These are phyloP conservation scores for Phortica okadai DNA, from an alignment of 2,888 invertebrate genomes.

Conservation along the genomic window DNA sequence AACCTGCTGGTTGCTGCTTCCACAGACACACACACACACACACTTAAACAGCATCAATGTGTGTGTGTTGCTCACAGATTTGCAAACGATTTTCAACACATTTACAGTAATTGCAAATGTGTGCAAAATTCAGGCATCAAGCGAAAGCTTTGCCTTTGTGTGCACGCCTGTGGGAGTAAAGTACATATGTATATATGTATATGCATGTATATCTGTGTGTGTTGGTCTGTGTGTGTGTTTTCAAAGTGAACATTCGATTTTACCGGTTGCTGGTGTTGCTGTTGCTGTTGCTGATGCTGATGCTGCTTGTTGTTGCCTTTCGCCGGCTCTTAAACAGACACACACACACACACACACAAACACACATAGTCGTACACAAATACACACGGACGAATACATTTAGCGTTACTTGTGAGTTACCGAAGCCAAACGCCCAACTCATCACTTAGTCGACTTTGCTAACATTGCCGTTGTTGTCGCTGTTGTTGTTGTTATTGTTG, in stretches of 20 bases:
- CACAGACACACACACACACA: slow-evolving; percentile 39
- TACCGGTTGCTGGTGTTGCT: slow-evolving; percentile 71
- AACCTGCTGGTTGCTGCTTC: not conserved
- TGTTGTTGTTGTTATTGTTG: slow-evolving; percentile 41
- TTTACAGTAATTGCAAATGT: slow-evolving; percentile 71
- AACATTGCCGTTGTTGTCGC: not conserved
- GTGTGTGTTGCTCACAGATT: slow-evolving; percentile 63
- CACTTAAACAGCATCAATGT: slow-evolving; percentile 27
- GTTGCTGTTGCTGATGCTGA: slow-evolving; percentile 61
- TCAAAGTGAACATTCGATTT: slow-evolving; percentile 70
- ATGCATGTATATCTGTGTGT: slow-evolving; percentile 8
- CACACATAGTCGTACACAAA: too few species aligned
- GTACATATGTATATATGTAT: slow-evolving; percentile 23
- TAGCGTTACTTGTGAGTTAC: not conserved
- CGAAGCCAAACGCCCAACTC: not conserved
- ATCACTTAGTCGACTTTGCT: not conserved
- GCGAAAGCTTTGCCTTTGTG: slow-evolving; percentile 17
- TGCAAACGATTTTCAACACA: slow-evolving; percentile 73
- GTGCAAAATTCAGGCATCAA: slow-evolving; percentile 66
- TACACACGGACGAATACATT: not conserved
- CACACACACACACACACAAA: not conserved
- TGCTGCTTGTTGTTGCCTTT: not conserved
- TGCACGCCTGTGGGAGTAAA: slow-evolving; percentile 47
- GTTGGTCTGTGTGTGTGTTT: slow-evolving; percentile 41
- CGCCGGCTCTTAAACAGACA: slow-evolving; percentile 9